Base-by-base conservation (phyloP, 1,140 invertebrate genomes). In the Drosophila oshimai region DNA sequence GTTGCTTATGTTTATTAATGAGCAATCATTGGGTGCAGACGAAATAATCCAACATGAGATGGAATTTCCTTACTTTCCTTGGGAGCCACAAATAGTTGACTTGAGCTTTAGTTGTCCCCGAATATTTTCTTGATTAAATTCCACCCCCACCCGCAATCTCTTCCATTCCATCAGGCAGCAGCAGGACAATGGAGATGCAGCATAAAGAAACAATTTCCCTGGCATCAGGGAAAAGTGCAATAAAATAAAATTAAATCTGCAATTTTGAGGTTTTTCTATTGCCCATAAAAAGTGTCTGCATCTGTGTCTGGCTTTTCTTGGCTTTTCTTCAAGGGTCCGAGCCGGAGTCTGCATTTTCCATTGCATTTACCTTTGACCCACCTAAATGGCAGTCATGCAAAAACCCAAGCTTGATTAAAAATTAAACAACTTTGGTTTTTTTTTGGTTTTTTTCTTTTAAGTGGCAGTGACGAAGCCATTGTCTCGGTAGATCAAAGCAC, bases 241-340 rank as follows among this genome's bases (percentile, higher is more conserved):
- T 86, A 80, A 87, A 87, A 87, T 87, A 88, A 87, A 87, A 87
- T 87, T 77, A 87, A 87, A 87, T 87, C 83, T 88, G 81, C 83
- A 88, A 87, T 87, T 87, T 87, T 88, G 77, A 81, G 83, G 77
- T 87, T 76, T 68, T 53, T 74, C 44, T 76, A 37, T 67, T 10
- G 47, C 65, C 67, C 83, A 81, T 88, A 87, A 87, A 86, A 87
- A 88, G 83, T 70, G 81, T 87, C 81, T 87, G 81, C 69, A 81
- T 70, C 69, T 74, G 55, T 22, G 51, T 47, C 47, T 46, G 64
- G 64, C 62, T 37, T 28, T 69, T 70, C 50, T 36, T 57, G 20
- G 31, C 9, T 22, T 37, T 34, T 33, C 67, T 50, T 60, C 2
- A 12, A 34, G 28, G 53, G 54, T 60, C 41, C 54, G 20, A 17